Evolutionary conservation across 1,140 invertebrate genomes (phyloP).

Genomic region (Cryptotermes secundus): DNA sequence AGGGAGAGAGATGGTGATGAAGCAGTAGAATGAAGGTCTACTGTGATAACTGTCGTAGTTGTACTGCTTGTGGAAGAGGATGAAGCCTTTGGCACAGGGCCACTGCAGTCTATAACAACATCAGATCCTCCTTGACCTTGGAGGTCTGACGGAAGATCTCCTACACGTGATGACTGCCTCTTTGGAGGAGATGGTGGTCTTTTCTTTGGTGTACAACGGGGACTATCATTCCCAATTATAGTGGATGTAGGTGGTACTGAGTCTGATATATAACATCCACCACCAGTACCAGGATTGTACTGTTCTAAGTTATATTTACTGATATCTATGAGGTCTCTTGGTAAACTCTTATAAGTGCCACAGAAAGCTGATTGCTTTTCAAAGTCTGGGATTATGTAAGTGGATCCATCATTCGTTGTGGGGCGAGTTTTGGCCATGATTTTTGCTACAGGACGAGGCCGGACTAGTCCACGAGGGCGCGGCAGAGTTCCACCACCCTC

Average conservation of each 20-base stretch:
- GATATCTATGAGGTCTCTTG: slow-evolving; percentile 50
- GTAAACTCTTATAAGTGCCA: slow-evolving; percentile 49
- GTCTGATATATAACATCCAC: not conserved
- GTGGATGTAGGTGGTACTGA: not conserved
- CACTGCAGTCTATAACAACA: slow-evolving; percentile 53
- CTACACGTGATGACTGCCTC: slow-evolving; percentile 59
- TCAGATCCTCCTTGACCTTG: slow-evolving; percentile 41
- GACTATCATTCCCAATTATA: slow-evolving; percentile 52
- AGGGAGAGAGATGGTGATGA: slow-evolving; percentile 55
- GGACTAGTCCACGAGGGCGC: slow-evolving; percentile 74
- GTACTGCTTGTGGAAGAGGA: slow-evolving; percentile 44
- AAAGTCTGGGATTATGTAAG: slow-evolving; percentile 37
- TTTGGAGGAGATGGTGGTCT: slow-evolving; percentile 85
- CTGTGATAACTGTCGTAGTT: slow-evolving; percentile 49
- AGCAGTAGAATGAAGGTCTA: slow-evolving; percentile 62
- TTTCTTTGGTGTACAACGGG: slow-evolving; percentile 63
- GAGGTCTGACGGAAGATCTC: slow-evolving; percentile 39
- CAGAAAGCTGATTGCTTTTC: slow-evolving; percentile 34
- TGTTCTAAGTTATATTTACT: slow-evolving; percentile 42
- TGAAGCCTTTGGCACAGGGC: slow-evolving; percentile 49
- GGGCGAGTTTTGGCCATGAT: slow-evolving; percentile 63
- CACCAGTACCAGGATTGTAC: not conserved
- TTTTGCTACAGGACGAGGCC: slow-evolving; percentile 83
- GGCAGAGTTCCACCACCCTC: slow-evolving; percentile 79
- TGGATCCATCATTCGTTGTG: slow-evolving; percentile 31